Evolutionary conservation across 2,888 invertebrate genomes (phyloP), one percentile per base, ranked within the genome.

Genomic region (Odontocerum albicorne): DNA sequence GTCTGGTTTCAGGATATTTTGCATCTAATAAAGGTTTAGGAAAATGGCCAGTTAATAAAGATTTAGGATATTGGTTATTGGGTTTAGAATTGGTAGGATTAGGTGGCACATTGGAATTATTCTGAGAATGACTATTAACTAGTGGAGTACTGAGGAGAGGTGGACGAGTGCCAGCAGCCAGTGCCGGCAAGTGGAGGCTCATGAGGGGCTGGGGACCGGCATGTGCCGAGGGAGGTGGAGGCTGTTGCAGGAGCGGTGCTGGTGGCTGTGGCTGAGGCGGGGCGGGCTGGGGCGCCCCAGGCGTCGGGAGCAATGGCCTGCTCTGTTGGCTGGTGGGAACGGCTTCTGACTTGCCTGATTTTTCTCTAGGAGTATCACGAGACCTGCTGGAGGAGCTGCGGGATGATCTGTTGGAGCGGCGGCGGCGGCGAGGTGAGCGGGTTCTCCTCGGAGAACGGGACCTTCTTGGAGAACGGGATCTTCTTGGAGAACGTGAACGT

Each of bases 271-370:
- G 66, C 62, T 72, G 74, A 1, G 75, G 74, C 33, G 69, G 32
- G 68, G 69, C 8, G 32, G 33, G 33, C 7, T 16, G 16, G 38
- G 52, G 52, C 21, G 38, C 31, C 13, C 53, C 59, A 16, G 49
- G 59, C 17, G 59, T 60, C 65, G 67, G 66, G 66, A 68, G 71
- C 63, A 67, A 69, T 63, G 66, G 68, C 62, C 66, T 63, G 55
- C 55, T 46, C 46, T 46, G 57, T 27, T 53, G 57, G 59, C 68
- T 67, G 65, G 65, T 66, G 66, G 66, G 63, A 59, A 70, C 70
- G 50, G 55, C 55, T 52, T 56, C 59, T 47, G 75, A 77, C 77
- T 78, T 78, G 78, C 77, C 77, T 78, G 77, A 76, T 55, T 50
- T 56, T 55, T 54, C 60, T 54, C 55, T 52, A 31, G 62, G 49